Base-by-base conservation (phyloP, 1,140 invertebrate species). In the Eumeta japonica region DNA sequence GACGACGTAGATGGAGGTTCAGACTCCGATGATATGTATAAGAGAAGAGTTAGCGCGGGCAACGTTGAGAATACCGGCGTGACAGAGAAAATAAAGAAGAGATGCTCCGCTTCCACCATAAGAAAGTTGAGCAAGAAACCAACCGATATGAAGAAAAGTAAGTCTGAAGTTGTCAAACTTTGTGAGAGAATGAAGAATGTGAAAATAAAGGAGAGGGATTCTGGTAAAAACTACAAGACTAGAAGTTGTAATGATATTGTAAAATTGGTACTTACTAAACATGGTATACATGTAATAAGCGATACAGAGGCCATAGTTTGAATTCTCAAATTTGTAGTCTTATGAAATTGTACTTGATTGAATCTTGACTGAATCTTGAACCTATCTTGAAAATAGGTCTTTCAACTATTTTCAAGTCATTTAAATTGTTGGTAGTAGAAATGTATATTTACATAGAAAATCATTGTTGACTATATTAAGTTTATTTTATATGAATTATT, bases 281-380 rank as follows among this genome's bases (percentile, higher is more conserved):
- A 86, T 46, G 84, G 84, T 10, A 85, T 87, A 45, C 83, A 86
- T 55, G 83, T 87, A 19, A 85, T 87, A 15, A 86, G 84, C 50
- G 84, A 86, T 55, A 83, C 83, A 19, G 85, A 87, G 54, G 86
- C 84, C 29, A 82, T 84, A 39, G 82, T 87, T 48, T 87, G 79
- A 46, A n/a, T n/a, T n/a, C n/a, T n/a, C n/a, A n/a, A n/a, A n/a
- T n/a, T n/a, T n/a, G n/a, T n/a, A n/a, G n/a, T n/a, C n/a, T n/a
- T n/a, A n/a, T n/a, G n/a, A n/a, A n/a, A n/a, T n/a, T n/a, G n/a
- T n/a, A n/a, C n/a, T n/a, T n/a, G n/a, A n/a, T n/a, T n/a, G n/a
- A n/a, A n/a, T n/a, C n/a, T n/a, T n/a, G n/a, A n/a, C n/a, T n/a
- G n/a, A n/a, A n/a, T n/a, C n/a, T n/a, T n/a, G n/a, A n/a, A n/a